Percentiles rank a stretch among this genome's conserved stretches.
These are phyloP conservation scores for Catonia carolina DNA, from an alignment of 2,888 invertebrate species.

Conservation along the genomic window DNA sequence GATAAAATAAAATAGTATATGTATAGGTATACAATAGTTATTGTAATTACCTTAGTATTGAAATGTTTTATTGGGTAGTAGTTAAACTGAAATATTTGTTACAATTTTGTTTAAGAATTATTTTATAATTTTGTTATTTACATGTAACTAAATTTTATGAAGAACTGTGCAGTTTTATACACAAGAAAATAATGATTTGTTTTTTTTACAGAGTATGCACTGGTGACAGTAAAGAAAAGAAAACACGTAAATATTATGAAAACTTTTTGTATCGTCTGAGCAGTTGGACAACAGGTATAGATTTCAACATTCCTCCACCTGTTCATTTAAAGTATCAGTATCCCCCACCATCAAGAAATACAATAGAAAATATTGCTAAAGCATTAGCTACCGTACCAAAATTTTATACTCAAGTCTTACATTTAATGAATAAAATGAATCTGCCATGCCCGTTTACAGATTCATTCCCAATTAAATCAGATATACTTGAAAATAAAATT, in stretches of 20 bases:
- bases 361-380: slow-evolving; percentile 69
- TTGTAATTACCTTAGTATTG: too few relatives aligned
- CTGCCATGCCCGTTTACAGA: slow-evolving; percentile 73
- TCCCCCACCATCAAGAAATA: slow-evolving; percentile 64
- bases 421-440: slow-evolving; percentile 94
- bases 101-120: too few relatives aligned
- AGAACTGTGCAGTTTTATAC: too few relatives aligned
- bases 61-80: too few relatives aligned
- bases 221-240: slow-evolving; percentile 29
- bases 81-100: too few relatives aligned
- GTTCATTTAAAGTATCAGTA: slow-evolving; percentile 72
- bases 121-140: too few relatives aligned
- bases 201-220: slow-evolving; percentile 37
- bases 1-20: too few relatives aligned
- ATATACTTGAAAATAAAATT: slow-evolving; percentile 8
- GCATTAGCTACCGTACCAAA: slow-evolving; percentile 66
- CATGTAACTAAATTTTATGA: too few relatives aligned
- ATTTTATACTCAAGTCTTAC: slow-evolving; percentile 74
- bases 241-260: slow-evolving; percentile 35
- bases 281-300: slow-evolving; percentile 52
- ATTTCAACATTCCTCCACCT: slow-evolving; percentile 69
- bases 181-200: too few relatives aligned
- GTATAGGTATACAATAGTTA: too few relatives aligned
- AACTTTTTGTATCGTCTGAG: slow-evolving; percentile 52
- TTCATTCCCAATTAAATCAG: slow-evolving; percentile 37